These are phyloP conservation scores for Sebastes hopkinsi DNA, from an alignment of 2,797 vertebrate species.

Conservation along the genomic window DNA sequence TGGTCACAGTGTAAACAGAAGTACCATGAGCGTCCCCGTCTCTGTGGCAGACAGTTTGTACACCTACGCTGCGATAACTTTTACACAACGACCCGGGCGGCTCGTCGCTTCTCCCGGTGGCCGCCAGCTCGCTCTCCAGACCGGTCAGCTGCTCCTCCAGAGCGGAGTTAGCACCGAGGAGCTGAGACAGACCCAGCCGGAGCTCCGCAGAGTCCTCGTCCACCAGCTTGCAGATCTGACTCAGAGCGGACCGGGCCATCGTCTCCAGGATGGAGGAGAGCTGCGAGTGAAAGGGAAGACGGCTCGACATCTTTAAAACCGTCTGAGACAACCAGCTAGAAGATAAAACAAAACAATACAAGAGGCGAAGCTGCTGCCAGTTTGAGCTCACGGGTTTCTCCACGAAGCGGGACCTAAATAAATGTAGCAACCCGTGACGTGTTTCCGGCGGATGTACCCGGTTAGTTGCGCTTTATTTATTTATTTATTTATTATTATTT, in stretches of 20 bases:
- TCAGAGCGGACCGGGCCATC: constrained; percentile 69
- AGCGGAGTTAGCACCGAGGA: constrained; percentile 63
- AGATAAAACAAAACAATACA: background rate
- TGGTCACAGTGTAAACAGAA: background rate
- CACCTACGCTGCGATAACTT: constrained; percentile 62
- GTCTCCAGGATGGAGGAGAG: constrained; percentile 78
- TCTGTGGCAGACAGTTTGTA: constrained; percentile 55
- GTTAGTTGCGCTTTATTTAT: constrained; percentile 50
- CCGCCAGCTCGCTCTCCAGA: constrained; percentile 66
- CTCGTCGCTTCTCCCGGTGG: constrained; percentile 28
- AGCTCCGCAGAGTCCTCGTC: constrained; percentile 75
- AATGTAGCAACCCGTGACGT: too few relatives aligned
- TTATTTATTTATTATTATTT: too few relatives aligned
- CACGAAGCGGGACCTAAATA: too few relatives aligned
- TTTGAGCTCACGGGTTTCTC: background rate
- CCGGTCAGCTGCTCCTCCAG: constrained; percentile 65
- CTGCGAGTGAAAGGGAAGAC: constrained; percentile 65
- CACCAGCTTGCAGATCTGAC: constrained; percentile 74
- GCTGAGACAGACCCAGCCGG: constrained; percentile 65
- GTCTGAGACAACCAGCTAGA: background rate
- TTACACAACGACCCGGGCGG: constrained; percentile 25
- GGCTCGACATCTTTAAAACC: constrained; percentile 40
- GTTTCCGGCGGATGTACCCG: too few relatives aligned
- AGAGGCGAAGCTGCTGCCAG: background rate
- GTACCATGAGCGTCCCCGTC: constrained; percentile 41